Percentiles rank a stretch among this genome's conserved stretches.
Evolutionary conservation across 2,113 vertebrate species (phyloP).

Genomic region (Cathartes aura): DNA sequence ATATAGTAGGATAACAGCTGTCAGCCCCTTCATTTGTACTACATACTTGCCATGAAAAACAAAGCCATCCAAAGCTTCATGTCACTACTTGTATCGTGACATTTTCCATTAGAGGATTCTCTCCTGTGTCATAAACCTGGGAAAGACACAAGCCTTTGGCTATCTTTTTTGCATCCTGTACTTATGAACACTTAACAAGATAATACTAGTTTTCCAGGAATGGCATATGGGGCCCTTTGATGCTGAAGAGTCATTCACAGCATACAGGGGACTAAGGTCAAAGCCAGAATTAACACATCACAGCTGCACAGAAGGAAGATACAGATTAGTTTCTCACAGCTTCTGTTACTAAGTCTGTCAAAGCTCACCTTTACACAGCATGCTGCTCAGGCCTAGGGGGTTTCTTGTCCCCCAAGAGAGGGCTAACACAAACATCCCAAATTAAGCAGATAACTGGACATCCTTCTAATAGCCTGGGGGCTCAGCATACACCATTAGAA

Average conservation of each 20-base stretch:
- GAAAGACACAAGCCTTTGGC: background rate
- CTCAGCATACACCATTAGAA: background rate
- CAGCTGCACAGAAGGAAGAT: background rate
- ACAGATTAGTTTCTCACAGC: background rate
- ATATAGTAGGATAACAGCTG: background rate
- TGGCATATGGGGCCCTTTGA: background rate
- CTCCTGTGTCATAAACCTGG: background rate
- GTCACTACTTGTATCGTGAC: background rate
- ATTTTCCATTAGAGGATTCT: background rate
- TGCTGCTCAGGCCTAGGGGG: background rate
- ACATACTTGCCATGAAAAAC: background rate
- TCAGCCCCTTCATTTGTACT: background rate
- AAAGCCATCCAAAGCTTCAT: background rate
- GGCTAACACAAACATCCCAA: background rate
- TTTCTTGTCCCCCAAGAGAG: background rate
- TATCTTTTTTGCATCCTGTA: slow-evolving; percentile 8
- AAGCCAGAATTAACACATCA: background rate
- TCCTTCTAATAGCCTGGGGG: background rate
- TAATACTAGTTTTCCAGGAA: background rate
- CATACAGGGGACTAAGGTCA: background rate
- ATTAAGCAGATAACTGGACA: background rate
- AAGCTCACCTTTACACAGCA: background rate
- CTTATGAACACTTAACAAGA: background rate
- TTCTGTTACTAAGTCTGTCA: background rate
- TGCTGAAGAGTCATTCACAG: background rate